These are phyloP conservation scores for Cyprinodon tularosa DNA, from an alignment of 2,113 vertebrate species.

Conservation along the genomic window DNA sequence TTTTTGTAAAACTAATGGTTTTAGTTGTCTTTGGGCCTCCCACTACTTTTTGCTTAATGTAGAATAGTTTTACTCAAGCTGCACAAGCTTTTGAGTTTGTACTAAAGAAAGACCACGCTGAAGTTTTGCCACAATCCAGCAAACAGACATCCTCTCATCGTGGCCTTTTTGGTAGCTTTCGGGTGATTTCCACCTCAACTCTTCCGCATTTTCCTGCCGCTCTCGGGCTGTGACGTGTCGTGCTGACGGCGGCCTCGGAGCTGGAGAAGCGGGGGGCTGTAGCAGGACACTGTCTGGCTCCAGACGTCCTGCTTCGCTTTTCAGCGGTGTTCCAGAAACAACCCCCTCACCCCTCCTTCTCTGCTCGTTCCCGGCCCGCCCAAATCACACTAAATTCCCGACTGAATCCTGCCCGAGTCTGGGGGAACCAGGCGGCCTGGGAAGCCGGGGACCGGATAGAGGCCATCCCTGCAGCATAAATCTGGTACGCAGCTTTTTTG, in stretches of 20 bases:
- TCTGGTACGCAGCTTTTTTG: conserved; percentile 68
- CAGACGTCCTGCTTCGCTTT: conserved; percentile 73
- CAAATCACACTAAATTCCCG: conserved; percentile 87
- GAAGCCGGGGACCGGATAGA: conserved; percentile 70
- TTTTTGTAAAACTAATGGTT: background rate
- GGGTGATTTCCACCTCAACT: conserved; percentile 80
- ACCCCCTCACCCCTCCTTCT: conserved; percentile 91
- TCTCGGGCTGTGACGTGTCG: conserved; percentile 91
- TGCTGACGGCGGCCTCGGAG: conserved; percentile 90
- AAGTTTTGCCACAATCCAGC: conserved; percentile 5
- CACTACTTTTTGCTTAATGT: background rate
- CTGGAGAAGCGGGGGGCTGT: conserved; percentile 89
- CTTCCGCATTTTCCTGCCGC: conserved; percentile 94
- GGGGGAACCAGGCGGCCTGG: conserved; percentile 81
- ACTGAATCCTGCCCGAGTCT: conserved; percentile 84
- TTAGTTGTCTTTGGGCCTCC: background rate
- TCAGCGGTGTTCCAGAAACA: conserved; percentile 81
- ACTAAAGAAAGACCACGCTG: conserved; percentile 15
- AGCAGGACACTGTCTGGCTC: conserved; percentile 82
- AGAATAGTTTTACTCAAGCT: background rate
- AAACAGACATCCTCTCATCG: conserved; percentile 34
- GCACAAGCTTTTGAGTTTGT: background rate
- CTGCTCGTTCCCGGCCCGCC: conserved; percentile 86
- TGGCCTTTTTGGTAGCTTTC: conserved; percentile 76
- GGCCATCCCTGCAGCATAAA: conserved; percentile 72